Evolutionary conservation across 2,113 vertebrate species (phyloP), one percentile per base, ranked within the genome.

Genomic region (Pogona vitticeps): DNA sequence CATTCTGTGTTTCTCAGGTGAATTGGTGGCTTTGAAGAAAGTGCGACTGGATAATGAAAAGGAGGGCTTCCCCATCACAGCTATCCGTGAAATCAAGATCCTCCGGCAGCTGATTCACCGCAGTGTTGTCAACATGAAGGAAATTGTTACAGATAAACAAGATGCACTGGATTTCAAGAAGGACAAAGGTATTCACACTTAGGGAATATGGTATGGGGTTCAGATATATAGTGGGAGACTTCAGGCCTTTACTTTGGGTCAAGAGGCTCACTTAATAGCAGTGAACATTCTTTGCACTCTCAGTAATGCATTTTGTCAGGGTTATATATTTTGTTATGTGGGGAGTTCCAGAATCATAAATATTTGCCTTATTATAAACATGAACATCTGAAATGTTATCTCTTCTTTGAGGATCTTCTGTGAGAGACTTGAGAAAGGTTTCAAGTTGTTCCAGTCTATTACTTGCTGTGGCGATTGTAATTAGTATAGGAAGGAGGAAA

Each of bases 101-200:
- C 95, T 99, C 36, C 95, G 99, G 85, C 99, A 99, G 93, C 97
- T 99, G 88, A 99, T 99, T 93, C 99, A 99, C 88, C 97, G 96
- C 92, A 99, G 99, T 17, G 99, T 99, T 6, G 99, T 99, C 92
- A 99, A 99, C 96, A 99, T 99, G 99, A 99, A 99, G 96, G 99
- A 99, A 94, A 99, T 99, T 0, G 98, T 99, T 94, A 99, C 99
- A 0, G 99, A 99, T 96, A 99, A 99, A 89, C 98, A 99, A 94
- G 99, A 99, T 92, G 99, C 99, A 46, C 97, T 99, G 83, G 99
- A 99, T 96, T 99, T 99, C 95, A 99, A 99, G 94, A 99, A 99
- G 93, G 99, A 99, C 95, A 99, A 98, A 98, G 99, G 99, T 99
- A 95, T 14, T 3, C 31, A 18, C 21, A 61, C 3, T 26, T 15